A percentile compares a stretch with the other conserved stretches of the same genome.
These are phyloP conservation scores for Lucifuga dentata DNA, from an alignment of 2,113 vertebrate genomes.

Conservation along the genomic window DNA sequence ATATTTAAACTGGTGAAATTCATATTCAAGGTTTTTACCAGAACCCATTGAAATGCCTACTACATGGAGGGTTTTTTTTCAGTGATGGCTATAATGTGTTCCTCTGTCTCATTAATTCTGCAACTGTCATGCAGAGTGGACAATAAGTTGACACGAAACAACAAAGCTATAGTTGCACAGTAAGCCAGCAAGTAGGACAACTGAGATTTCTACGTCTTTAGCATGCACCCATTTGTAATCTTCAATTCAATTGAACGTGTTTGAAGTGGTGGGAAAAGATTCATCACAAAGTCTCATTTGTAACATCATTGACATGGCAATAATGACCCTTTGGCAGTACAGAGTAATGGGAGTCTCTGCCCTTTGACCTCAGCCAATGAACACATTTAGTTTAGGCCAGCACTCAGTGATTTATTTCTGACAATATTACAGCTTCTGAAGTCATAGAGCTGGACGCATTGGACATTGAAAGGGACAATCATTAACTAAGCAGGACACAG, in stretches of 20 bases:
- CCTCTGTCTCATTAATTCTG: too few relatives aligned
- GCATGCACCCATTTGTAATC: constrained; percentile 50
- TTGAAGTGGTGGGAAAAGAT: constrained; percentile 80
- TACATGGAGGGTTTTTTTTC: too few relatives aligned
- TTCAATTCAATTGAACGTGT: constrained; percentile 40
- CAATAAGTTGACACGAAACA: background rate
- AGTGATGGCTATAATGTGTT: too few relatives aligned
- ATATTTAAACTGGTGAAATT: background rate
- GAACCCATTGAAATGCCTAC: background rate
- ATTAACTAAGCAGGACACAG: constrained; percentile 77
- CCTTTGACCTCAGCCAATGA: constrained; percentile 79
- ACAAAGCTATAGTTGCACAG: background rate
- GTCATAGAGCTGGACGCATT: constrained; percentile 74
- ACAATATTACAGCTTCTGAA: constrained; percentile 80
- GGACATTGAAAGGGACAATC: constrained; percentile 76
- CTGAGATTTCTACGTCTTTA: constrained; percentile 30
- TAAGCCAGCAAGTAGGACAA: constrained; percentile 7
- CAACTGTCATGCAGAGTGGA: too few relatives aligned
- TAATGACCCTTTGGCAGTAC: constrained; percentile 80
- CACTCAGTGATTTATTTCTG: constrained; percentile 81
- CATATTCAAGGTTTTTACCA: background rate
- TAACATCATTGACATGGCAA: constrained; percentile 78
- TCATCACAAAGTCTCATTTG: constrained; percentile 83
- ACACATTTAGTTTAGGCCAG: constrained; percentile 78
- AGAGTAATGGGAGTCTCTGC: constrained; percentile 80